Evolutionary conservation across 2,888 invertebrate genomes (phyloP).

Genomic region (Drosophila helvetica): DNA sequence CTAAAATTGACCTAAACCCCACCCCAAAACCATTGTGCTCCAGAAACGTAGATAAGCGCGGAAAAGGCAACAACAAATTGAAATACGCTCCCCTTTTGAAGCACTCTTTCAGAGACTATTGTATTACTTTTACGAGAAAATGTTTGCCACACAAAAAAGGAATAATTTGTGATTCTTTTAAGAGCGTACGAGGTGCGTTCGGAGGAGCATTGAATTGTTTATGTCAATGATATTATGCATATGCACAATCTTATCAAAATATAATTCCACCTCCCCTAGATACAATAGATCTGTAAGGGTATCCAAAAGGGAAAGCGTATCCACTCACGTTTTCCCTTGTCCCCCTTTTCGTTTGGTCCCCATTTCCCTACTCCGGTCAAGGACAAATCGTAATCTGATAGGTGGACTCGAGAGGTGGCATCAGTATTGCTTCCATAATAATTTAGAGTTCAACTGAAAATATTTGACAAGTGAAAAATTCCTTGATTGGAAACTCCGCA

Average conservation of each 20-base stretch:
- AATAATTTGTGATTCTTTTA: no score
- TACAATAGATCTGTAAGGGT: conserved; percentile 30
- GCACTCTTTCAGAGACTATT: not conserved
- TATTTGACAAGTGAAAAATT: conserved; percentile 57
- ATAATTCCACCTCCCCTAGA: no score
- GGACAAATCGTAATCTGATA: conserved; percentile 49
- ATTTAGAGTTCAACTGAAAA: conserved; percentile 62
- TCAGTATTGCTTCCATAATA: conserved; percentile 55
- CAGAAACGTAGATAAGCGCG: conserved; percentile 38
- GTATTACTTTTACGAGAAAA: no score
- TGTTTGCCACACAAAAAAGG: no score
- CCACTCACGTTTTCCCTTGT: not conserved
- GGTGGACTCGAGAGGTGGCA: conserved; percentile 38
- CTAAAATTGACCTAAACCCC: conserved; percentile 64
- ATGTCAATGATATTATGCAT: no score
- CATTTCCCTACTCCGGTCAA: conserved; percentile 27
- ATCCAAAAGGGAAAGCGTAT: no score
- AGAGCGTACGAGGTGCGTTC: no score
- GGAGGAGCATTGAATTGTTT: no score
- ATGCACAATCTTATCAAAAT: no score
- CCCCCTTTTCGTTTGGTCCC: conserved; percentile 2
- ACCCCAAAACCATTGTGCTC: conserved; percentile 8
- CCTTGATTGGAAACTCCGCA: conserved; percentile 24
- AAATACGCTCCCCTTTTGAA: conserved; percentile 48
- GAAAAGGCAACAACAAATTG: conserved; percentile 67